Conservation (phyloP, 2,113 vertebrate species). For the Sphaerodactylus townsendi region DNA sequence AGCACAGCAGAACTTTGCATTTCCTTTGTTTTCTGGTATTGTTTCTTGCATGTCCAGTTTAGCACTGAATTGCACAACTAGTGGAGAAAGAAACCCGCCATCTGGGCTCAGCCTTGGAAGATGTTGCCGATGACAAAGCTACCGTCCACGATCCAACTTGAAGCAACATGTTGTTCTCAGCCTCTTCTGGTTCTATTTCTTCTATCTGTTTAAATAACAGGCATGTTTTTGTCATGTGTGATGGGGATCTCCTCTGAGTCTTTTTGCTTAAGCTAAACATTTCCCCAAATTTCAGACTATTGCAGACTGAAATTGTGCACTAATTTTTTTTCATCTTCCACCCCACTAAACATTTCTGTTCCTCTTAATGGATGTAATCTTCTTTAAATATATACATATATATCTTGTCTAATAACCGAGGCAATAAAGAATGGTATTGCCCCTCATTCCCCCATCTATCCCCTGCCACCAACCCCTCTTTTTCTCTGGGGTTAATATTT, state of each 20-base stretch:
- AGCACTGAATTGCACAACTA: background rate
- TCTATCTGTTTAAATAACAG: conserved; percentile 15
- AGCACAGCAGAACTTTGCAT: too few relatives aligned
- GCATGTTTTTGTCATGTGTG: background rate
- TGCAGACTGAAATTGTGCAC: conserved; percentile 55
- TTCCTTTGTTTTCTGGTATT: background rate
- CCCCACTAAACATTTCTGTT: conserved; percentile 68
- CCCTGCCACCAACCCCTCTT: background rate
- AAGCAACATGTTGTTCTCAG: conserved; percentile 36
- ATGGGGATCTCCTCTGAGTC: conserved; percentile 46
- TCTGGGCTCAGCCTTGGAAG: background rate
- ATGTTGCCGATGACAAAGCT: background rate
- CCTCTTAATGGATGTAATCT: conserved; percentile 76
- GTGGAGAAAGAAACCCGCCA: background rate
- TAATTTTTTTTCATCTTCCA: conserved; percentile 68
- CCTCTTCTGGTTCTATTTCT: conserved; percentile 31
- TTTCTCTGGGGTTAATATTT: conserved; percentile 21
- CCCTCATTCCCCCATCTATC: background rate
- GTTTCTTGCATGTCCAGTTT: background rate
- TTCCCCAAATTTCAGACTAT: conserved; percentile 57
- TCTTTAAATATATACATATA: conserved; percentile 44
- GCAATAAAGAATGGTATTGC: conserved; percentile 30
- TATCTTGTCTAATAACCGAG: conserved; percentile 38
- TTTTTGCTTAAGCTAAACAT: conserved; percentile 49
- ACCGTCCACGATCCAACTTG: conserved; percentile 5